A percentile compares a stretch with the other conserved stretches of the same genome.
Evolutionary conservation across 2,113 vertebrate genomes (phyloP).

Genomic region (Apteryx mantelli): DNA sequence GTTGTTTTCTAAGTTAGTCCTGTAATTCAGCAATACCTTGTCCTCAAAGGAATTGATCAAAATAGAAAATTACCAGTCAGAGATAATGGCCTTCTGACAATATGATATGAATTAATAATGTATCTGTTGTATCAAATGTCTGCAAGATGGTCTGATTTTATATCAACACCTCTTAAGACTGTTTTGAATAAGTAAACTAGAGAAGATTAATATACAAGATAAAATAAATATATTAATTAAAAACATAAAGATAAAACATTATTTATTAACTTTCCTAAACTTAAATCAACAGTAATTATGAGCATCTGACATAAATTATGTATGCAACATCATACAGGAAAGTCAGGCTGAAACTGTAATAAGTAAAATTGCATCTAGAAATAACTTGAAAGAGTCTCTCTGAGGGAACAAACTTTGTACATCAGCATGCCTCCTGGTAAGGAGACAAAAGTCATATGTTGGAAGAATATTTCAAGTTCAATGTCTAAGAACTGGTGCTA

Average conservation of each 20-base stretch:
- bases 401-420: not conserved
- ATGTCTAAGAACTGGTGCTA: not conserved
- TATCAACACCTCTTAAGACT: not conserved
- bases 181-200: not conserved
- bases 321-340: not conserved
- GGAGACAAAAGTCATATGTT: not conserved
- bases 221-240: not conserved
- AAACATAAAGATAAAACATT: not conserved
- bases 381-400: not conserved
- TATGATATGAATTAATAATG: not conserved
- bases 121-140: not conserved
- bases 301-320: not conserved
- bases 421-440: not conserved
- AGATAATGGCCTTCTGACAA: not conserved
- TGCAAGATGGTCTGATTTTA: not conserved
- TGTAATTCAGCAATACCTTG: not conserved
- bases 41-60: not conserved
- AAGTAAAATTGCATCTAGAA: not conserved
- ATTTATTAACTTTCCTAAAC: not conserved
- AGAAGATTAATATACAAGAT: not conserved
- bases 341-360: not conserved
- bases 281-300: not conserved
- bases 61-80: not conserved
- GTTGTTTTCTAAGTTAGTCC: not conserved
- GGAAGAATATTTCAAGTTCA: constrained; percentile 24